Base-by-base conservation (phyloP, 2,888 invertebrate species). In the Phrixothrix hirtus region DNA sequence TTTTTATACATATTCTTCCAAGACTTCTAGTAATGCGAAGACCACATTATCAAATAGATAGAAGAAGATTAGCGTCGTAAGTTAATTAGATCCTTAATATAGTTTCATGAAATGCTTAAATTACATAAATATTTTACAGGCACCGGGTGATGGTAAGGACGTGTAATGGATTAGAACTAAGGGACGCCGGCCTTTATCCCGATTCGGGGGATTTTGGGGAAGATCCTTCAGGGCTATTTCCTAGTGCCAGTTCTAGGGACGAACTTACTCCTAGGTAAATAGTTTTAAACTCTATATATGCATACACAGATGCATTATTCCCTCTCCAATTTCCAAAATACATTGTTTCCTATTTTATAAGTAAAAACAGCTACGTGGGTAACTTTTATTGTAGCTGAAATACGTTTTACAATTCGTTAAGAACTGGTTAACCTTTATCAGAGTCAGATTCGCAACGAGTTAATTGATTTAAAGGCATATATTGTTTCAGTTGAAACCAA, bases 1-100 rank as follows among this genome's bases (percentile, higher is more conserved):
- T 98, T 69, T 96, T 96, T 83, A 93, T 96, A 72, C 94, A 97
- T 81, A 91, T 95, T 75, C 83, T 97, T 77, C 97, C 97, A 67
- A 85, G 92, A 65, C 83, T 96, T 71, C 82, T 96, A 69, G 91
- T 93, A 69, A 95, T 96, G 93, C 86, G 92, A 69, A 85, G 95
- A 73, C 87, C 87, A 64, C 85, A 86, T 74, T 81, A 81, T 71
- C 82, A 82, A 65, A 75, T 82, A 63, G 83, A 83, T 71, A 80
- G 82, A 65, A 84, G 82, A 73, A 79, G 80, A 74, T 81, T 63
- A 59, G 58, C 53, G 11, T 56, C 45, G 51, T 52, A 45, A 52
- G 56, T 52, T 1, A 17, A 15, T 3, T n/a, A n/a, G n/a, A n/a
- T n/a, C n/a, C n/a, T n/a, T n/a, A n/a, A n/a, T n/a, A n/a, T n/a